These are phyloP conservation scores for Anhinga anhinga DNA, from an alignment of 2,113 vertebrate genomes.

Conservation along the genomic window DNA sequence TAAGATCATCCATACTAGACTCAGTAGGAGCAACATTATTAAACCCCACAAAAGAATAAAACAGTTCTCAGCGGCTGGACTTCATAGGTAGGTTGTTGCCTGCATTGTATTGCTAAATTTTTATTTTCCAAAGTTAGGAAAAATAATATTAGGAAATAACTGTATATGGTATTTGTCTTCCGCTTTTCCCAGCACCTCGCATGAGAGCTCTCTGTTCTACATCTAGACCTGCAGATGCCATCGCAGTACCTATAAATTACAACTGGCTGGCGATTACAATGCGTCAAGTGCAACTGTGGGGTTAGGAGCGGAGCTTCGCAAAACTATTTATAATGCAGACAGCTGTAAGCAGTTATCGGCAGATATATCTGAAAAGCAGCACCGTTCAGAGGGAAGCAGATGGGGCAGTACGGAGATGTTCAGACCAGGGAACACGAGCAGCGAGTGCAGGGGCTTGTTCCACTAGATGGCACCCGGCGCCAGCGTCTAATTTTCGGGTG, in stretches of 20 bases:
- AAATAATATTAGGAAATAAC: background rate
- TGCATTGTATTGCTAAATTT: background rate
- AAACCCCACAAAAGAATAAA: background rate
- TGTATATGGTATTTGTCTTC: background rate
- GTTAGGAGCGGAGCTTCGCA: background rate
- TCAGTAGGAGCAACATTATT: background rate
- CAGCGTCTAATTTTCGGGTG: background rate
- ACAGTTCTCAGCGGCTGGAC: background rate
- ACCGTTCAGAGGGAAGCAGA: background rate
- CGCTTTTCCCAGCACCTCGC: background rate
- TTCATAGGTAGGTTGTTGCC: background rate
- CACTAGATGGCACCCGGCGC: slow-evolving; percentile 75
- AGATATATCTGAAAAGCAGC: background rate
- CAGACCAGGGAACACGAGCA: accelerated
- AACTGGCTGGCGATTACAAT: background rate
- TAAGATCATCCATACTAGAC: background rate
- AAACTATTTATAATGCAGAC: background rate
- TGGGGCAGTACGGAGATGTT: accelerated
- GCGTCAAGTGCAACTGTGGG: background rate
- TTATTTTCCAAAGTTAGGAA: background rate
- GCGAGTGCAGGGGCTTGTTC: background rate
- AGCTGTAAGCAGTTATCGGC: background rate
- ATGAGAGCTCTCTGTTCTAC: background rate
- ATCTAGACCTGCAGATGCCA: background rate
- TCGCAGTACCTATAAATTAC: background rate